These are phyloP conservation scores for Cheilosia pagana DNA, from an alignment of 2,888 invertebrate species.

Conservation along the genomic window DNA sequence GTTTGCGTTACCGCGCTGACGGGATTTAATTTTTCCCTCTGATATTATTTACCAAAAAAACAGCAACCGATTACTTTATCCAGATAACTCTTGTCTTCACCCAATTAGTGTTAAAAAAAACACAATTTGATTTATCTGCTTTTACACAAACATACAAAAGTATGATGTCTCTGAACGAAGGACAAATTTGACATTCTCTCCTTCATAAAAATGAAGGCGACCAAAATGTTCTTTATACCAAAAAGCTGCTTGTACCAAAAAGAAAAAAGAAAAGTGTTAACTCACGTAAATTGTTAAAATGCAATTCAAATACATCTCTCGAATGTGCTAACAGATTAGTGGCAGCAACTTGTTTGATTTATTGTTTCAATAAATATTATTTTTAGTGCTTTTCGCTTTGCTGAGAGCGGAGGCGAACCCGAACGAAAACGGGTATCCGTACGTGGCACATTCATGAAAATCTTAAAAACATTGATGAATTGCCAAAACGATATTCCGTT, in stretches of 20 bases:
- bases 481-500: neutral
- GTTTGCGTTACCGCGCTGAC: neutral
- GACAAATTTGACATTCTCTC: conserved; percentile 12
- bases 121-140: conserved; percentile 12
- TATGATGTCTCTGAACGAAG: neutral
- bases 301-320: conserved; percentile 34
- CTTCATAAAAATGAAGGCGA: neutral
- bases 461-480: conserved; percentile 4
- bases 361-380: conserved; percentile 57
- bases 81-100: conserved; percentile 8
- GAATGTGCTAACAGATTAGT: conserved; percentile 56
- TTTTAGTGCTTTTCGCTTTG: conserved; percentile 48
- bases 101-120: conserved; percentile 7
- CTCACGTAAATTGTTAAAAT: conserved; percentile 24
- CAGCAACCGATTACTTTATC: neutral
- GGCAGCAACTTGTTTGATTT: conserved; percentile 64
- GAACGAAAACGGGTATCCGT: conserved; percentile 21
- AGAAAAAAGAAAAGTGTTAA: conserved; percentile 27
- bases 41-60: neutral
- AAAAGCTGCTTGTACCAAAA: too few relatives aligned
- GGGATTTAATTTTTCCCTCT: neutral
- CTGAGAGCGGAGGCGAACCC: conserved; percentile 32
- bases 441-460: conserved; percentile 20
- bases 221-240: neutral
- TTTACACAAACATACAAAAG: neutral